Evolutionary conservation across 1,140 invertebrate species (phyloP).

Genomic region (Philotrypesis tridentata): DNA sequence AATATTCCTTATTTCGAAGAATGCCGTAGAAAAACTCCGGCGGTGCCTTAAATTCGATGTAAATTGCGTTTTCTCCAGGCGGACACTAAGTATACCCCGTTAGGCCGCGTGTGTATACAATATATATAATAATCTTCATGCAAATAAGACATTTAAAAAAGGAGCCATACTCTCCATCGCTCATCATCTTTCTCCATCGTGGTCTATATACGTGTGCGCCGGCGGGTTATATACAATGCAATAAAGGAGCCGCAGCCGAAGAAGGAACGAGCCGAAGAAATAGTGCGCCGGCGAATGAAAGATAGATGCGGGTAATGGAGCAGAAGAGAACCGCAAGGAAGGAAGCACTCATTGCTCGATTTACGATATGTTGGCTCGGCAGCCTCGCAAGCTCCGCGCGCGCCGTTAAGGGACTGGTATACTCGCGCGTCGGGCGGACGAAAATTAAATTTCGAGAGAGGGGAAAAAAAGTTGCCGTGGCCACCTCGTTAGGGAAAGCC

Average conservation of each 20-base stretch:
- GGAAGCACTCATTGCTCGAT: constrained; percentile 49
- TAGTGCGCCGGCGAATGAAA: background rate
- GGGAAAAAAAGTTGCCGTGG: no score
- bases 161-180: background rate
- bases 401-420: no score
- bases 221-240: background rate
- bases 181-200: background rate
- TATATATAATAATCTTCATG: no score
- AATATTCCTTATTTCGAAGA: no score
- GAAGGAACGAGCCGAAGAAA: background rate
- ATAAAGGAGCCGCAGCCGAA: background rate
- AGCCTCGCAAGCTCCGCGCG: constrained; percentile 1
- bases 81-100: background rate
- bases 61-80: no score
- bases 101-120: no score
- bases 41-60: background rate
- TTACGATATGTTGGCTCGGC: constrained; percentile 56
- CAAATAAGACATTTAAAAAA: background rate
- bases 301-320: constrained; percentile 50
- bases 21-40: background rate
- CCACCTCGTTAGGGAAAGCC: background rate
- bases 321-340: background rate
- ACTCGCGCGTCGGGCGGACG: no score
- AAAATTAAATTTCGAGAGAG: background rate
- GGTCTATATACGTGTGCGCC: background rate